phyloP scores from a whole-genome alignment of 2,113 vertebrate genomes.

The Pluvialis apricaria region DNA sequence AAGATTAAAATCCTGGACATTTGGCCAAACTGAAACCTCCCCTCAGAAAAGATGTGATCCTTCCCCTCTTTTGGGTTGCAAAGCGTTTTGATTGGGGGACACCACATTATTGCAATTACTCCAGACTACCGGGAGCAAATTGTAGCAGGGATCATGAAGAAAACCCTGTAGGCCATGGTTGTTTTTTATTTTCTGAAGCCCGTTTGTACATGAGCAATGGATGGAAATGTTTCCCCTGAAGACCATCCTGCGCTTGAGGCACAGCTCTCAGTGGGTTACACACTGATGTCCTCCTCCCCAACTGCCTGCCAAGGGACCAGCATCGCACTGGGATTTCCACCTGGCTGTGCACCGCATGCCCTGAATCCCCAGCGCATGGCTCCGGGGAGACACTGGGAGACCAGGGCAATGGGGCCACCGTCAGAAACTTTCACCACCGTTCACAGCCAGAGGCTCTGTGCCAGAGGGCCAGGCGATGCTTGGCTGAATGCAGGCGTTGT shows the following conservation, averaged over 20 bases:
- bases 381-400: rapidly evolving
- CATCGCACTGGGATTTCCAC: rapidly evolving
- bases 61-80: not conserved
- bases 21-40: not conserved
- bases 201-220: rapidly evolving
- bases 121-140: rapidly evolving
- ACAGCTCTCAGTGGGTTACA: rapidly evolving
- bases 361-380: rapidly evolving
- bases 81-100: rapidly evolving
- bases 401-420: rapidly evolving
- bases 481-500: too few species aligned
- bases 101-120: not conserved
- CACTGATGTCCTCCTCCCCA: too few species aligned
- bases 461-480: too few species aligned
- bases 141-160: rapidly evolving
- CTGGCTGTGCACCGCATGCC: rapidly evolving
- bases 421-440: too few species aligned
- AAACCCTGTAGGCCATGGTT: rapidly evolving
- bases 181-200: not conserved
- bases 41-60: rapidly evolving
- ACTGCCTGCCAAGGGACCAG: not conserved
- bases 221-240: not conserved
- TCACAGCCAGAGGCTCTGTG: too few species aligned
- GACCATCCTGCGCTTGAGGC: rapidly evolving
- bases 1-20: not conserved